These are phyloP conservation scores for Mastacembelus armatus DNA, from an alignment of 2,797 vertebrate genomes.

Conservation along the genomic window DNA sequence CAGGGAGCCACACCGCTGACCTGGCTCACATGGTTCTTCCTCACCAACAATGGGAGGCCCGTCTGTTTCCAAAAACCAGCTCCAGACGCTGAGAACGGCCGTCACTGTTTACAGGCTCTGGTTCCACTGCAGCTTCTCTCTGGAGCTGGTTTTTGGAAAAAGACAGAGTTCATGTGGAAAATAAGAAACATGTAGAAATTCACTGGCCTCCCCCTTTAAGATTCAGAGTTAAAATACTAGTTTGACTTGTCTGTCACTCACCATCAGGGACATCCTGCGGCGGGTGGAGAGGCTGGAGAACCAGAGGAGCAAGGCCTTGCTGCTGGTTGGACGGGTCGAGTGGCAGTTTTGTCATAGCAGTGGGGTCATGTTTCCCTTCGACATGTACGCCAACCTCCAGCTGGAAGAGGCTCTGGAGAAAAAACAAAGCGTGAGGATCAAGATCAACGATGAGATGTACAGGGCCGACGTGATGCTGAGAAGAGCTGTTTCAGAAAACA, in stretches of 20 bases:
- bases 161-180: too few relatives aligned
- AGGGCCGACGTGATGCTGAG: constrained; percentile 23
- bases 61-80: too few relatives aligned
- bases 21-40: too few relatives aligned
- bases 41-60: too few relatives aligned
- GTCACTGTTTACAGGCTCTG: too few relatives aligned
- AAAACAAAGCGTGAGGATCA: constrained; percentile 39
- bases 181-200: too few relatives aligned
- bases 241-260: not conserved
- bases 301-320: constrained; percentile 73
- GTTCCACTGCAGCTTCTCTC: too few relatives aligned
- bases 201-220: too few relatives aligned
- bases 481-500: not conserved
- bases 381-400: constrained; percentile 79
- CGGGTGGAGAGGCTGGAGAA: constrained; percentile 71
- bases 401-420: constrained; percentile 84
- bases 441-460: constrained; percentile 69
- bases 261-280: constrained; percentile 81
- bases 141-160: too few relatives aligned
- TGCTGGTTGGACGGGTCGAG: constrained; percentile 72
- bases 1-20: too few relatives aligned
- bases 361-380: constrained; percentile 60
- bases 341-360: constrained; percentile 79
- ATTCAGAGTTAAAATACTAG: fast-evolving
- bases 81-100: too few relatives aligned